phyloP scores from a whole-genome alignment of 2,797 vertebrate genomes.

The Leuciscus waleckii region DNA sequence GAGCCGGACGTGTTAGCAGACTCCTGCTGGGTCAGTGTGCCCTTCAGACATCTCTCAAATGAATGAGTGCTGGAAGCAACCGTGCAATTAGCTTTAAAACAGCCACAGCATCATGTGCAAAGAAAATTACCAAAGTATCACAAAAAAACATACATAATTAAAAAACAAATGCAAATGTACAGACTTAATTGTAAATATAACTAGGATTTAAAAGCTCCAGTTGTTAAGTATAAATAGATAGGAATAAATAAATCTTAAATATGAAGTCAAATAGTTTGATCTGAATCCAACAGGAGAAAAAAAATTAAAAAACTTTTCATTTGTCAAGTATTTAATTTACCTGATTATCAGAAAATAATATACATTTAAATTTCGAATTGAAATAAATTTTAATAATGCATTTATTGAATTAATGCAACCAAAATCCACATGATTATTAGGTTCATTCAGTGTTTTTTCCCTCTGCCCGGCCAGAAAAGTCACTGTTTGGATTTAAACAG shows the following conservation, averaged over 20 bases:
- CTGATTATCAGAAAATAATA: background rate
- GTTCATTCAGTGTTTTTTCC: no score
- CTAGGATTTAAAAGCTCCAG: background rate
- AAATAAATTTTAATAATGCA: background rate
- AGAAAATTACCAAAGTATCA: background rate
- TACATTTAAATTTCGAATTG: background rate
- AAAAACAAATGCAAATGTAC: background rate
- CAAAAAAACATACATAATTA: background rate
- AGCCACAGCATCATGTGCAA: background rate
- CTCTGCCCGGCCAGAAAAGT: no score
- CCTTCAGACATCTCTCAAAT: background rate
- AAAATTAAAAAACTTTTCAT: no score
- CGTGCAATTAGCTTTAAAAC: background rate
- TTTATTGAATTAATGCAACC: no score
- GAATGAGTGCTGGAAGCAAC: background rate
- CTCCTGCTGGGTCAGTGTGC: slow-evolving; percentile 88
- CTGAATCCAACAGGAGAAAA: background rate
- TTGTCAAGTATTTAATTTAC: background rate
- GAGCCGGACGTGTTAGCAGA: slow-evolving; percentile 87
- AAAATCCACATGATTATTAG: no score
- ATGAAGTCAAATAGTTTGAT: background rate
- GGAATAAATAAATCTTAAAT: background rate
- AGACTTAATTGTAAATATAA: background rate
- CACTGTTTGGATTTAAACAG: no score
- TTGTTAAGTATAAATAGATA: background rate